These are phyloP conservation scores for Acipenser transmontanus DNA, from an alignment of 2,797 vertebrate genomes.

Conservation along the genomic window DNA sequence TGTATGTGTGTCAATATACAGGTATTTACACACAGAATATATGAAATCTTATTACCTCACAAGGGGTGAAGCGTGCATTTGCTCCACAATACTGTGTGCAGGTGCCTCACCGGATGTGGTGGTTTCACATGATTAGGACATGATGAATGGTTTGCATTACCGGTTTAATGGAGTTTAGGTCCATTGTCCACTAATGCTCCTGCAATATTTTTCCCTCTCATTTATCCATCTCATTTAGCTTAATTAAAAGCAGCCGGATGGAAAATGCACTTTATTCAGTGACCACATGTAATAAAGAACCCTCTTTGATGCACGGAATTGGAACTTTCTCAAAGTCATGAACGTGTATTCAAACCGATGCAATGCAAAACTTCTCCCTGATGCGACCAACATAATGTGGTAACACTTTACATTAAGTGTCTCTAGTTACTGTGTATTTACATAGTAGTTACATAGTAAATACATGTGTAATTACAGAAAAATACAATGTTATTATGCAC, in stretches of 20 bases:
- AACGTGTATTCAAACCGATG: too few species aligned
- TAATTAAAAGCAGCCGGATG: slow-evolving; percentile 7
- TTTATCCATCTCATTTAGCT: slow-evolving; percentile 2
- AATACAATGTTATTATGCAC: too few species aligned
- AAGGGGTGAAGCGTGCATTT: too few species aligned
- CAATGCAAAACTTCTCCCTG: too few species aligned
- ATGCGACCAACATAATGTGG: too few species aligned
- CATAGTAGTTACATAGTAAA: too few species aligned
- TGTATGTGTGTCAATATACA: neutral
- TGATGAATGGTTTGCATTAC: slow-evolving; percentile 17
- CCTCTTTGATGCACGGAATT: too few species aligned
- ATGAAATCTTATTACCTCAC: neutral
- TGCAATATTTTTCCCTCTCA: neutral
- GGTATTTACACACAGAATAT: too few species aligned
- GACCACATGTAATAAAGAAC: neutral
- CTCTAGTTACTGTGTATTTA: too few species aligned
- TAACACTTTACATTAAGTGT: too few species aligned
- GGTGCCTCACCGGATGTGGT: neutral
- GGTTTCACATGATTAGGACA: slow-evolving; percentile 16
- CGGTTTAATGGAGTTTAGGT: slow-evolving; percentile 17
- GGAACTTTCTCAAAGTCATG: too few species aligned
- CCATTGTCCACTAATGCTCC: slow-evolving; percentile 4
- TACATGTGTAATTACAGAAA: too few species aligned
- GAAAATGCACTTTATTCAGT: neutral
- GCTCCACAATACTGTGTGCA: neutral